A percentile compares a stretch with the other conserved stretches of the same genome.
phyloP scores from a whole-genome alignment of 2,797 vertebrate species.

The Coluber constrictor region DNA sequence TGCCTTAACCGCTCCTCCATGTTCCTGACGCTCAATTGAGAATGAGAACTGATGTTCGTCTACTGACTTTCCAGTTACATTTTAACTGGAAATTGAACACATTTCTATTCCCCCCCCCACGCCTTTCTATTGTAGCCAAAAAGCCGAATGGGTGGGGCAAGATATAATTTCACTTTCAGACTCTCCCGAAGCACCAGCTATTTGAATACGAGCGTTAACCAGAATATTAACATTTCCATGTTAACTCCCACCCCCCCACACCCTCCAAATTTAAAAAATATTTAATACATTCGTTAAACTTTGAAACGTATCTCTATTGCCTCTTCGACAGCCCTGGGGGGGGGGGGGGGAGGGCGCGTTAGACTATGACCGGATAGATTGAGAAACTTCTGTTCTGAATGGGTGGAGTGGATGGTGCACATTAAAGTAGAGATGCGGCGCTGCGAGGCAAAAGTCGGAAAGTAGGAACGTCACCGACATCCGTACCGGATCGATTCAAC shows the following conservation, averaged over 20 bases:
- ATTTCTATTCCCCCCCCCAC: too few relatives aligned
- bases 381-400: background rate
- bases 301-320: background rate
- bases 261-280: too few relatives aligned
- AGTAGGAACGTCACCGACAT: accelerated
- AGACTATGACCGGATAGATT: background rate
- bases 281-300: background rate
- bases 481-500: background rate
- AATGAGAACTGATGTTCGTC: background rate
- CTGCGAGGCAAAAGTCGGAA: too few relatives aligned
- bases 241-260: background rate
- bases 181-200: background rate
- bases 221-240: background rate
- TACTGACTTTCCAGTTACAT: background rate
- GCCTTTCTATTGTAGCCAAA: background rate
- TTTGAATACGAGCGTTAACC: background rate
- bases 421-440: background rate
- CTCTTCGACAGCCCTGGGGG: background rate
- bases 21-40: background rate
- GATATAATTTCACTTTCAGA: background rate
- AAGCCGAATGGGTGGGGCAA: background rate
- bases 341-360: background rate
- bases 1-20: background rate
- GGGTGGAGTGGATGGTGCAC: background rate
- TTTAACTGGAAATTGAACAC: background rate